Evolutionary conservation across 2,113 vertebrate species (phyloP).

Genomic region (Xiphophorus maculatus): DNA sequence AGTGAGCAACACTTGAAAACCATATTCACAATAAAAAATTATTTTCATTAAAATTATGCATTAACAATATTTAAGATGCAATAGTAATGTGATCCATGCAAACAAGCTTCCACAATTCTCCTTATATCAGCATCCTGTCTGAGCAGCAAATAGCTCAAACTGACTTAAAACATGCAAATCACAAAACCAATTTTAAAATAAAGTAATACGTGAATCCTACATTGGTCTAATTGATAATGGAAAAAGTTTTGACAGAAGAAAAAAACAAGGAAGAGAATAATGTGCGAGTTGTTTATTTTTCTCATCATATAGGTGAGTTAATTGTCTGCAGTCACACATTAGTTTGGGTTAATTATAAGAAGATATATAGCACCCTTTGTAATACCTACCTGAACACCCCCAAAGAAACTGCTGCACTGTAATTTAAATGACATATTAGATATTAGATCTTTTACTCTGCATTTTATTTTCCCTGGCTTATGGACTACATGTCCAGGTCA

Average conservation of each 20-base stretch:
- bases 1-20: background rate
- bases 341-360: slow-evolving; percentile 49
- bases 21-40: background rate
- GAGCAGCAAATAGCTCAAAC: background rate
- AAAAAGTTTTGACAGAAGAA: background rate
- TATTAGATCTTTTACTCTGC: slow-evolving; percentile 9
- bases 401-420: slow-evolving; percentile 94
- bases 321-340: slow-evolving; percentile 26
- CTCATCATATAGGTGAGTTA: background rate
- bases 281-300: background rate
- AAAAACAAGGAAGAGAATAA: background rate
- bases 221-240: background rate
- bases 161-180: background rate
- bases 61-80: background rate
- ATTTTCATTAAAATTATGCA: background rate
- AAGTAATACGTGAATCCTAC: background rate
- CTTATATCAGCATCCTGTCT: too few relatives aligned
- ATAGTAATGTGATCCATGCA: slow-evolving; percentile 22
- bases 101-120: too few relatives aligned
- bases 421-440: slow-evolving; percentile 79
- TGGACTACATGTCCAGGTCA: slow-evolving; percentile 25
- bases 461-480: slow-evolving; percentile 17
- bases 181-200: background rate
- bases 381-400: slow-evolving; percentile 94
- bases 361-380: slow-evolving; percentile 38